Conservation (phyloP, 2,797 vertebrate genomes). For the Pelobates cultripes region DNA sequence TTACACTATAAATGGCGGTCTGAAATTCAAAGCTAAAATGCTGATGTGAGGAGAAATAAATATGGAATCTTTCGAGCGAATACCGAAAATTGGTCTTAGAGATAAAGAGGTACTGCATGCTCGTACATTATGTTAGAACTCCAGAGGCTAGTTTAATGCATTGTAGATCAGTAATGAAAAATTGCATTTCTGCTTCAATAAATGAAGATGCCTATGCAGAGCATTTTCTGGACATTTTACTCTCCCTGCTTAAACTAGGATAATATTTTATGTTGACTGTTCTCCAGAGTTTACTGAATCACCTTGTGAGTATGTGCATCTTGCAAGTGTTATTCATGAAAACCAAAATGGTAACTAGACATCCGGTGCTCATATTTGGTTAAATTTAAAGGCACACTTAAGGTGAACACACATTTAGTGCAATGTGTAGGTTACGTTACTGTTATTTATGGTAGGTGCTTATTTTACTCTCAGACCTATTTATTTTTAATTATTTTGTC, state of each 20-base stretch:
- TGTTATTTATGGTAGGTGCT: too few species aligned
- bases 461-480: too few species aligned
- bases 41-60: slow-evolving; percentile 15
- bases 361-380: background rate
- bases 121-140: slow-evolving; percentile 61
- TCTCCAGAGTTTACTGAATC: background rate
- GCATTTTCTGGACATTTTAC: slow-evolving; percentile 31
- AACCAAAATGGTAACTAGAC: background rate
- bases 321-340: background rate
- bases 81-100: slow-evolving; percentile 29
- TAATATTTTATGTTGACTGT: slow-evolving; percentile 36
- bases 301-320: background rate
- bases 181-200: slow-evolving; percentile 64
- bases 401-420: too few species aligned
- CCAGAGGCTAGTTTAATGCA: slow-evolving; percentile 69
- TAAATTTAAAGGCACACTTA: too few species aligned
- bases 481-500: too few species aligned
- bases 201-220: slow-evolving; percentile 21
- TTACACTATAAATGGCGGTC: background rate
- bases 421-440: too few species aligned
- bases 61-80: slow-evolving; percentile 24
- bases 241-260: slow-evolving; percentile 23
- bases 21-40: slow-evolving; percentile 14
- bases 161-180: slow-evolving; percentile 75
- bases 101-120: slow-evolving; percentile 11